Evolutionary conservation across 2,797 vertebrate species (phyloP).

Genomic region (Podargus strigoides): DNA sequence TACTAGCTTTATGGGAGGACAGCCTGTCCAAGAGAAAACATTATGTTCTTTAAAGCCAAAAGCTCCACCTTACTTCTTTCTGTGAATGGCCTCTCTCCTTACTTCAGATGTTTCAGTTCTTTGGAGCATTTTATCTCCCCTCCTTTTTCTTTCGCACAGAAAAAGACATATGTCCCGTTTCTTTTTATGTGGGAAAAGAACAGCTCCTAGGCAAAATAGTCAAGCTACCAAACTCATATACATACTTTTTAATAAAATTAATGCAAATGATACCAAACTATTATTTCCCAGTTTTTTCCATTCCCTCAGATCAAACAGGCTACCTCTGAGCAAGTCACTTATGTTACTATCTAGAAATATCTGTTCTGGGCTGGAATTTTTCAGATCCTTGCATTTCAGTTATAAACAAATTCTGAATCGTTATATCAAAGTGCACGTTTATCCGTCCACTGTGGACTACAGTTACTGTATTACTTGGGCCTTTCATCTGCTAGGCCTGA

Average conservation of each 20-base stretch:
- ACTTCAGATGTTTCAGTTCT: neutral
- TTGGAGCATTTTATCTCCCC: neutral
- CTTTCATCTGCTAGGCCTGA: neutral
- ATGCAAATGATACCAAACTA: neutral
- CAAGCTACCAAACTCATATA: neutral
- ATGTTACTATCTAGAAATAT: neutral
- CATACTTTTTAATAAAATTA: neutral
- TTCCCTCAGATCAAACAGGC: neutral
- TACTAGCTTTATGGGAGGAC: slow-evolving; percentile 6
- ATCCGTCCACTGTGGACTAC: neutral
- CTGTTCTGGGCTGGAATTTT: neutral
- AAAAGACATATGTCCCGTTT: neutral
- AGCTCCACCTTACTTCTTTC: slow-evolving; percentile 12
- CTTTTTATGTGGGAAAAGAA: neutral
- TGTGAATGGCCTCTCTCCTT: neutral
- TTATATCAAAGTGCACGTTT: neutral
- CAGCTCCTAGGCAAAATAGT: neutral
- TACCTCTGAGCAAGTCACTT: neutral
- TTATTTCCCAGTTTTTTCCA: neutral
- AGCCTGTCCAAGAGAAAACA: slow-evolving; percentile 35
- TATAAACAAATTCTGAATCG: neutral
- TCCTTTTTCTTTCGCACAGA: neutral
- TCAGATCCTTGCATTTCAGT: neutral
- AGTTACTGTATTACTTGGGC: neutral
- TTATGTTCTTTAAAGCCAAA: slow-evolving; percentile 16